Evolutionary conservation across 2,888 invertebrate genomes (phyloP), one percentile per base, ranked within the genome.

Genomic region (Acanthosepion pharaonis): DNA sequence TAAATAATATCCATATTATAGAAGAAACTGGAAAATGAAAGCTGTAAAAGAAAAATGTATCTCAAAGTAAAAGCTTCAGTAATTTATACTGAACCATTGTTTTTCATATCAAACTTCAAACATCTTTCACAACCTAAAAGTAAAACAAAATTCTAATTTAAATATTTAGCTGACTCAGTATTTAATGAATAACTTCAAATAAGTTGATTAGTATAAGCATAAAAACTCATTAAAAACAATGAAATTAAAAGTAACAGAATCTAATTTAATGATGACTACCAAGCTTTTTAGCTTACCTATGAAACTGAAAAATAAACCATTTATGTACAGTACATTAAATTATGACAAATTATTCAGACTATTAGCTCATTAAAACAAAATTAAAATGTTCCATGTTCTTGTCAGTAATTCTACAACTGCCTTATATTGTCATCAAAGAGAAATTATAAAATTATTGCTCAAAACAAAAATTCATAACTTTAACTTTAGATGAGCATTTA

Each of bases 121-220:
- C n/a, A 78, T 78, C 78, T 78, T n/a, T 78, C 78, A n/a, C n/a
- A n/a, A 78, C n/a, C n/a, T 78, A n/a, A 78, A 78, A 78, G 78
- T 78, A 33, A 78, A 78, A 33, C n/a, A 78, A n/a, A 78, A 78
- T 78, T 78, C n/a, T n/a, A 78, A n/a, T 78, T 78, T n/a, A 78
- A 78, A 78, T 33, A 78, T 78, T 78, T n/a, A 18, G 78, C 15
- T 78, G 15, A n/a, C 8, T 33, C n/a, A n/a, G n/a, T 78, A 78
- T 78, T 78, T 78, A n/a, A 78, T 59, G 25, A 59, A 59, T 59
- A 59, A 59, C 59, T 23, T 59, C 6, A 59, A 59, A 59, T n/a
- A 78, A 78, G n/a, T 78, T 78, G 78, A n/a, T 78, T 78, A 78
- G 78, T 78, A 78, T 78, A 78, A 78, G n/a, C 78, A 78, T 78